phyloP scores from a whole-genome alignment of 2,113 vertebrate genomes.

The Tupaia chinensis region DNA sequence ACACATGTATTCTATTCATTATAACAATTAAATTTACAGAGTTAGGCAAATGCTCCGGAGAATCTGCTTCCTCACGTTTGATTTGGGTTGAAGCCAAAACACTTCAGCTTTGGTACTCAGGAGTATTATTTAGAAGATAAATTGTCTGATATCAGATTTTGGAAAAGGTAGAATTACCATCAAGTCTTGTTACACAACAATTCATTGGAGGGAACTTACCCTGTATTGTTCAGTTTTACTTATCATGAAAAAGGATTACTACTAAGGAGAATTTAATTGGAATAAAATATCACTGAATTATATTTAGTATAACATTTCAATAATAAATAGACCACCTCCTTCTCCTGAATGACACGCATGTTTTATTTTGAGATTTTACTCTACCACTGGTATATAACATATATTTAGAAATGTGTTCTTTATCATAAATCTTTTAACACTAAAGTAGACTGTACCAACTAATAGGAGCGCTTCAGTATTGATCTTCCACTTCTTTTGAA shows the following conservation, averaged over 20 bases:
- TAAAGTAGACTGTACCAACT: slow-evolving; percentile 74
- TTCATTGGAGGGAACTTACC: slow-evolving; percentile 84
- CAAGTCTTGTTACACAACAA: slow-evolving; percentile 87
- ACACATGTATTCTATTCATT: slow-evolving; percentile 89
- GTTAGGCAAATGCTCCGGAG: slow-evolving; percentile 86
- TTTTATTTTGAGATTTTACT: slow-evolving; percentile 69
- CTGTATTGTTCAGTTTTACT: slow-evolving; percentile 81
- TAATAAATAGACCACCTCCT: slow-evolving; percentile 75
- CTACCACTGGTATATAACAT: slow-evolving; percentile 49
- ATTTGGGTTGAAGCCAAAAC: slow-evolving; percentile 89
- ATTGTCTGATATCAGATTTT: slow-evolving; percentile 89
- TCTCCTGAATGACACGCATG: slow-evolving; percentile 30
- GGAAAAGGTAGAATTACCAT: slow-evolving; percentile 87
- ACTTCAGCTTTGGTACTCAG: slow-evolving; percentile 86
- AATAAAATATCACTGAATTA: slow-evolving; percentile 84
- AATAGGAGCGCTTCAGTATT: slow-evolving; percentile 73
- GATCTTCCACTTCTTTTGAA: slow-evolving; percentile 81
- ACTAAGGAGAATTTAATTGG: slow-evolving; percentile 82
- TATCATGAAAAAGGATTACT: slow-evolving; percentile 80
- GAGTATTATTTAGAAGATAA: slow-evolving; percentile 90
- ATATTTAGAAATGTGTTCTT: slow-evolving; percentile 68
- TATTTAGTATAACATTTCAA: slow-evolving; percentile 76
- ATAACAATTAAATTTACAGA: slow-evolving; percentile 89
- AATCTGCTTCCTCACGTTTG: slow-evolving; percentile 88
- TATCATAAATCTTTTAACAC: slow-evolving; percentile 72